Conservation (phyloP, 2,888 invertebrate species). For the Elmis aenea region DNA sequence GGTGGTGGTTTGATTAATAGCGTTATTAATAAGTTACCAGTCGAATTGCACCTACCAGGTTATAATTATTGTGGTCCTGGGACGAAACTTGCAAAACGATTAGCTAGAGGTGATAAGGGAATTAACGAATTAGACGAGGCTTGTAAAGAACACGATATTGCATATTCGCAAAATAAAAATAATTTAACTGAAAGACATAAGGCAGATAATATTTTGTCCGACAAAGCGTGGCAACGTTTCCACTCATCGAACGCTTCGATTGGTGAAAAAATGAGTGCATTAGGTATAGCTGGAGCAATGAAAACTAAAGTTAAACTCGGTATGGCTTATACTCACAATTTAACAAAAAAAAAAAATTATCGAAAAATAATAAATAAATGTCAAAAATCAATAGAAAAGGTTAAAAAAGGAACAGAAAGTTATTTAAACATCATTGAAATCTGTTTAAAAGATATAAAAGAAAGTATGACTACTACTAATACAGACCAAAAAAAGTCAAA, state of each 20-base stretch:
- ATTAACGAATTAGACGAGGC: slow-evolving; percentile 28
- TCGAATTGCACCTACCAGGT: slow-evolving; percentile 27
- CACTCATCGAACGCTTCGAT: slow-evolving; percentile 24
- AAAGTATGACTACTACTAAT: too few relatives aligned
- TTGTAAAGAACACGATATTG: slow-evolving; percentile 31
- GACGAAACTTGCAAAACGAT: too few relatives aligned
- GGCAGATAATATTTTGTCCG: slow-evolving; percentile 30
- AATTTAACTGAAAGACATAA: slow-evolving; percentile 21
- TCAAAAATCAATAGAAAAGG: too few relatives aligned
- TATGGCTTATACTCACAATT: too few relatives aligned
- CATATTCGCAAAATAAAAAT: slow-evolving; percentile 17
- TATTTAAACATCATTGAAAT: too few relatives aligned
- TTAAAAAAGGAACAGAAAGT: slow-evolving; percentile 9
- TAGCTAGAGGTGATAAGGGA: slow-evolving; percentile 32
- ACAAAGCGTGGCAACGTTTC: slow-evolving; percentile 27
- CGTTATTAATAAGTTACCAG: slow-evolving; percentile 25
- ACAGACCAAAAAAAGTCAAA: too few relatives aligned
- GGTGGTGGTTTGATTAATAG: slow-evolving; percentile 21
- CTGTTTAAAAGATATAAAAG: too few relatives aligned
- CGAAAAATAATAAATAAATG: too few relatives aligned
- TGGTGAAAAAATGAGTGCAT: too few relatives aligned
- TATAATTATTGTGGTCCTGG: too few relatives aligned
- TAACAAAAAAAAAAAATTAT: too few relatives aligned
- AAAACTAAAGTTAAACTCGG: slow-evolving; percentile 31
- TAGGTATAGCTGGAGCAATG: slow-evolving; percentile 29